Percentiles rank a stretch among this genome's conserved stretches.
Evolutionary conservation across 2,113 vertebrate species (phyloP).

Genomic region (Peromyscus maniculatus): DNA sequence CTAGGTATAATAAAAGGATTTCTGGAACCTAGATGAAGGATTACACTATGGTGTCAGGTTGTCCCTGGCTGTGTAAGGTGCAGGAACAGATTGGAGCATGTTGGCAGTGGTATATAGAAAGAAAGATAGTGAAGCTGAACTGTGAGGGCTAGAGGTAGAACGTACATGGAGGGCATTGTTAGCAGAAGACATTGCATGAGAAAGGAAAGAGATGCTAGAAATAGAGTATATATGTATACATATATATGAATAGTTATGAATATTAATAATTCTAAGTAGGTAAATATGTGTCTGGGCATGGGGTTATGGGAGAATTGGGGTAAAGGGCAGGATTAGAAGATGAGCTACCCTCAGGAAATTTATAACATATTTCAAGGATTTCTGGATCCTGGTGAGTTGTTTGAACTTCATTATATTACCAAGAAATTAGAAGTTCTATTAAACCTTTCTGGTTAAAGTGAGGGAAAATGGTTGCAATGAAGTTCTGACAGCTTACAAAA

Average conservation of each 20-base stretch:
- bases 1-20: not conserved
- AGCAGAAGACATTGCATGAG: not conserved
- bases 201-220: not conserved
- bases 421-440: not conserved
- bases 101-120: not conserved
- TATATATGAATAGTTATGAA: too few relatives aligned
- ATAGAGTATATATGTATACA: not conserved
- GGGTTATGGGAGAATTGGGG: not conserved
- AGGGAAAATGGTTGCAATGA: not conserved
- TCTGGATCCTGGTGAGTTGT: constrained; percentile 16
- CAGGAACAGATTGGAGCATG: not conserved
- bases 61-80: not conserved
- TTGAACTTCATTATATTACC: not conserved
- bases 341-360: not conserved
- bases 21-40: not conserved
- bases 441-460: not conserved
- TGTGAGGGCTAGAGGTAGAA: not conserved
- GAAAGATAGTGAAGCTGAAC: constrained; percentile 1
- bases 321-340: not conserved
- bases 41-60: not conserved
- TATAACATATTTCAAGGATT: not conserved
- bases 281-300: not conserved
- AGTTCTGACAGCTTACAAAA: not conserved
- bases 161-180: not conserved
- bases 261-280: not conserved